phyloP scores from a whole-genome alignment of 64 coral and sea anemone species.

The Stichodactyla helianthus region DNA sequence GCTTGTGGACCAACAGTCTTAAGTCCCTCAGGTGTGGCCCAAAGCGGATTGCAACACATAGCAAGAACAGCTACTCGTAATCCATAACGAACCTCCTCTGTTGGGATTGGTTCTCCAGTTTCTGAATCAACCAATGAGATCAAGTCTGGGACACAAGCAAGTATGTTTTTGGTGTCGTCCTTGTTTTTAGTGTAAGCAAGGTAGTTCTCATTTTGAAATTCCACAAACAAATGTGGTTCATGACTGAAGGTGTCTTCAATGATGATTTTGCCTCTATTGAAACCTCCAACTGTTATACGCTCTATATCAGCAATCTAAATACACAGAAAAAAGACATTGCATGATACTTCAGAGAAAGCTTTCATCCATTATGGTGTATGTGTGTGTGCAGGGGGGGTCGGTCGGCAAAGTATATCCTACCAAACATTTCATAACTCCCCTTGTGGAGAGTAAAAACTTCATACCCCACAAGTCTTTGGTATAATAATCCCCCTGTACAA shows the following conservation, averaged over 20 bases:
- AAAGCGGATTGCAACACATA: conserved; percentile 49
- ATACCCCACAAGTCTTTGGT: too few relatives aligned
- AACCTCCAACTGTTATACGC: conserved; percentile 49
- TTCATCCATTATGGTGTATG: too few relatives aligned
- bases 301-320: conserved; percentile 65
- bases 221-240: conserved; percentile 19
- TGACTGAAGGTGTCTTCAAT: conserved; percentile 36
- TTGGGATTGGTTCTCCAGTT: conserved; percentile 78
- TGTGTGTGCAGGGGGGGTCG: too few relatives aligned
- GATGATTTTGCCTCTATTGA: conserved; percentile 55
- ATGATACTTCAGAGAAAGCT: too few relatives aligned
- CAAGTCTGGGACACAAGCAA: conserved; percentile 75
- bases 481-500: too few relatives aligned
- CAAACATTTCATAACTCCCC: too few relatives aligned
- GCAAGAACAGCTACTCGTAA: conserved; percentile 75
- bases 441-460: too few relatives aligned
- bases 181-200: conserved; percentile 36
- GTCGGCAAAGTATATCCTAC: too few relatives aligned
- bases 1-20: conserved; percentile 64
- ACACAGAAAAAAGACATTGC: background rate
- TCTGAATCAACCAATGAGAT: conserved; percentile 82
- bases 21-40: conserved; percentile 49
- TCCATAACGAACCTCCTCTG: conserved; percentile 87
- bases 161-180: conserved; percentile 54
- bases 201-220: conserved; percentile 93